Evolutionary conservation across 53 echinoderm and acorn worm genomes (phyloP).

Genomic region (Zoroaster sp.): DNA sequence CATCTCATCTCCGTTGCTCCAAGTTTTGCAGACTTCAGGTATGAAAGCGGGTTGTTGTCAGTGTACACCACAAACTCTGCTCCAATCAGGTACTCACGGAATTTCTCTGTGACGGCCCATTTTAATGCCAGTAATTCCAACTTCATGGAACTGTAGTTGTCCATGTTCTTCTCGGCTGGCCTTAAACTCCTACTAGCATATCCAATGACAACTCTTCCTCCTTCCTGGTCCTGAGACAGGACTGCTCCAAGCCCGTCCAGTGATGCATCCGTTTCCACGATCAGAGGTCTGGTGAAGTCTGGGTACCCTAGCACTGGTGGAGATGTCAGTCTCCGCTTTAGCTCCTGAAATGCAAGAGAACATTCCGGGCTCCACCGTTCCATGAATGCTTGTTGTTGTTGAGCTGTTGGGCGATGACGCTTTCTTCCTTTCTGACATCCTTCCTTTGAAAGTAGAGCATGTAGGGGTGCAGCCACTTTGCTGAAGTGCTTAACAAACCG

Average conservation of each 20-base stretch:
- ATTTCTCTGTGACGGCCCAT: constrained; percentile 60
- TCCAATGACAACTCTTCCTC: constrained; percentile 28
- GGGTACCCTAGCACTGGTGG: constrained; percentile 67
- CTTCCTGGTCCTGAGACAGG: constrained; percentile 23
- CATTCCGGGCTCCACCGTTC: neutral
- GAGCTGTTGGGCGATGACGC: neutral
- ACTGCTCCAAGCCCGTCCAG: constrained; percentile 25
- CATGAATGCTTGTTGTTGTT: neutral
- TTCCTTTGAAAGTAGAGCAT: constrained; percentile 32
- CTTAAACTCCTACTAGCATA: constrained; percentile 57
- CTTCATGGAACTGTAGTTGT: constrained; percentile 62
- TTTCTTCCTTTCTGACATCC: constrained; percentile 26
- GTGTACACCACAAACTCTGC: constrained; percentile 50
- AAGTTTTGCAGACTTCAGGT: constrained; percentile 44
- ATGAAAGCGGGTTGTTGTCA: constrained; percentile 61
- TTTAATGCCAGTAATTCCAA: constrained; percentile 48
- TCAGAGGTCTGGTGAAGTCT: constrained; percentile 40
- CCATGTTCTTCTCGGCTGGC: constrained; percentile 56
- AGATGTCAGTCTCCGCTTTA: constrained; percentile 52
- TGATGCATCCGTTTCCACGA: constrained; percentile 13
- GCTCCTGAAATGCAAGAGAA: neutral
- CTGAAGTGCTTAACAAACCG: constrained; percentile 20
- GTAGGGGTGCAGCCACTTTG: constrained; percentile 39
- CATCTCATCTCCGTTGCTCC: constrained; percentile 52
- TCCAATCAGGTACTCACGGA: constrained; percentile 54